Conservation (phyloP, 2,888 invertebrate genomes). For the Callimorpha dominula region DNA sequence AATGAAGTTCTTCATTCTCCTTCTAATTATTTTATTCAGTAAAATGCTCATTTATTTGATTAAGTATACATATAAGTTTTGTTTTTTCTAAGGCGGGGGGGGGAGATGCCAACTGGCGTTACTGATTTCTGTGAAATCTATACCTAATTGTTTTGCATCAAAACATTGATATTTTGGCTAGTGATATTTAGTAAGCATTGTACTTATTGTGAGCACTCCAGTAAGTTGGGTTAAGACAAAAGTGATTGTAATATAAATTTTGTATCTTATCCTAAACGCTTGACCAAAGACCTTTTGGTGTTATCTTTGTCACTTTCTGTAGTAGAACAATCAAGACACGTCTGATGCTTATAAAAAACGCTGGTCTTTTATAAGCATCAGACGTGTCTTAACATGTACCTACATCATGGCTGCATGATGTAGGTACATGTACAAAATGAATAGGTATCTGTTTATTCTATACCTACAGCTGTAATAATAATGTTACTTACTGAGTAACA, state of each 20-base stretch:
- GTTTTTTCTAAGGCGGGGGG: constrained; percentile 23
- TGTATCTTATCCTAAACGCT: background rate
- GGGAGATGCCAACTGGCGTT: constrained; percentile 22
- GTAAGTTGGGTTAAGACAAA: background rate
- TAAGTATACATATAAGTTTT: background rate
- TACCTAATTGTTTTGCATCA: constrained; percentile 80
- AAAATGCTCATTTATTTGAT: background rate
- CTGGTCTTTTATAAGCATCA: too few species aligned
- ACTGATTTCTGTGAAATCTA: constrained; percentile 78
- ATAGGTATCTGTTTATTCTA: too few species aligned
- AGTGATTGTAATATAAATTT: background rate
- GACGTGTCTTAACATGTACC: too few species aligned
- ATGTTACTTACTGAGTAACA: background rate
- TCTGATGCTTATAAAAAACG: background rate
- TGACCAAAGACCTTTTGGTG: background rate
- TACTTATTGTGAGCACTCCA: constrained; percentile 19
- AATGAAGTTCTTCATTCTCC: background rate
- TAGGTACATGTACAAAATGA: background rate
- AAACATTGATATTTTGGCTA: constrained; percentile 66
- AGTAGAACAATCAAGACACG: background rate
- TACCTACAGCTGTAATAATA: background rate
- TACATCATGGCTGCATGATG: too few species aligned
- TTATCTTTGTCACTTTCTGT: background rate
- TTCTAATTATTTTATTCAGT: background rate
- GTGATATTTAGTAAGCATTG: constrained; percentile 58